A percentile compares a stretch with the other conserved stretches of the same genome.
phyloP scores from a whole-genome alignment of 2,797 vertebrate genomes.

The Mallotus villosus region DNA sequence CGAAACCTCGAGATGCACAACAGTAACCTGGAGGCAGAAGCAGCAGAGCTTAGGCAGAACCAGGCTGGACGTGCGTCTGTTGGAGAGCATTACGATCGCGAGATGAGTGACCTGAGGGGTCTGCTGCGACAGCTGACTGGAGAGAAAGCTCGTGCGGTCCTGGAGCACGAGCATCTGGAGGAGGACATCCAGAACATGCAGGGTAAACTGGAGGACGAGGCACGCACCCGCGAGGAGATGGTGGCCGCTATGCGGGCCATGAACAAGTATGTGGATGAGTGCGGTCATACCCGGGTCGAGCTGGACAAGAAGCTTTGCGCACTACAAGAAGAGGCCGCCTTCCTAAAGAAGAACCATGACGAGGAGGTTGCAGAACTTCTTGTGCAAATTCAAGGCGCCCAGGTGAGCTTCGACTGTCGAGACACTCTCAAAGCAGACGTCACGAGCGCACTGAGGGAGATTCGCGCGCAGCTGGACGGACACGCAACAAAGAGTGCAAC shows the following conservation, averaged over 20 bases:
- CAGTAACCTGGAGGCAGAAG: slow-evolving; percentile 85
- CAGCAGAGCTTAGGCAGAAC: slow-evolving; percentile 85
- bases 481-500: slow-evolving; percentile 78
- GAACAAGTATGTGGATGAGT: slow-evolving; percentile 80
- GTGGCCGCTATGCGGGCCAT: slow-evolving; percentile 81
- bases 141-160: slow-evolving; percentile 78
- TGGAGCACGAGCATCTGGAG: slow-evolving; percentile 84
- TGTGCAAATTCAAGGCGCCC: slow-evolving; percentile 76
- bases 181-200: slow-evolving; percentile 83
- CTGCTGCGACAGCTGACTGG: slow-evolving; percentile 80
- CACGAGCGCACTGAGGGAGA: slow-evolving; percentile 86
- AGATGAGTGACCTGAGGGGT: slow-evolving; percentile 83
- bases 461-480: slow-evolving; percentile 86
- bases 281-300: slow-evolving; percentile 73
- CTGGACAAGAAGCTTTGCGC: slow-evolving; percentile 82
- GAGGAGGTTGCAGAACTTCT: slow-evolving; percentile 86
- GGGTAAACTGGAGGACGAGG: slow-evolving; percentile 83
- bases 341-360: slow-evolving; percentile 83
- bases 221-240: slow-evolving; percentile 77
- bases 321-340: slow-evolving; percentile 83
- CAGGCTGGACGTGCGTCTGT: slow-evolving; percentile 84
- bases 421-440: slow-evolving; percentile 78
- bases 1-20: slow-evolving; percentile 88
- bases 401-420: slow-evolving; percentile 69
- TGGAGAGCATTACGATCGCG: slow-evolving; percentile 86